These are phyloP conservation scores for Aldabrachelys gigantea DNA, from an alignment of 2,113 vertebrate genomes.

Conservation along the genomic window DNA sequence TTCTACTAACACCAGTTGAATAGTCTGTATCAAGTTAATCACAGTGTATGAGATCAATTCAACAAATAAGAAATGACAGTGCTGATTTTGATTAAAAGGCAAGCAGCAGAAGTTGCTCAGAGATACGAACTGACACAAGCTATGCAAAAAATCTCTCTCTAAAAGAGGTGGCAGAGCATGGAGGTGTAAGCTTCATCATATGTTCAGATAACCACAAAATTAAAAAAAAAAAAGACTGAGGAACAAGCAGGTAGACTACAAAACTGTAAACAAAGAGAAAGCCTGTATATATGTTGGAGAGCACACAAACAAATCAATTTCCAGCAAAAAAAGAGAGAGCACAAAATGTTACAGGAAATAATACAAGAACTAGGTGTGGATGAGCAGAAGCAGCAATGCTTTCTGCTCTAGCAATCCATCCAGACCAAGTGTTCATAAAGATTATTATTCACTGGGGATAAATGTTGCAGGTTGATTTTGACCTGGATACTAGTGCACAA, in stretches of 20 bases:
- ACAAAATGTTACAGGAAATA: constrained; percentile 1
- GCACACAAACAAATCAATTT: rapidly evolving
- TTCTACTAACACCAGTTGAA: background rate
- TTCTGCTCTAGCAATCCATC: background rate
- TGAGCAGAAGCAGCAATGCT: background rate
- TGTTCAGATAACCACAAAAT: background rate
- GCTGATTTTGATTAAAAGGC: background rate
- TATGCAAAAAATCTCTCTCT: background rate
- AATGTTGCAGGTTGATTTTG: background rate
- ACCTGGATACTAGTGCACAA: background rate
- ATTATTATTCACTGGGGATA: background rate
- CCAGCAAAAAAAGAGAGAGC: background rate
- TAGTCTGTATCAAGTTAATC: background rate
- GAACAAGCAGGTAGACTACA: background rate
- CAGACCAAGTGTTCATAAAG: background rate
- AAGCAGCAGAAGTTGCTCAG: background rate
- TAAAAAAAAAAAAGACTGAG: background rate
- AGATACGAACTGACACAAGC: background rate
- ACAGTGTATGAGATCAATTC: background rate
- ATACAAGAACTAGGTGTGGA: background rate
- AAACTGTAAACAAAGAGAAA: background rate
- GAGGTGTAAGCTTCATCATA: rapidly evolving
- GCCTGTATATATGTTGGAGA: background rate
- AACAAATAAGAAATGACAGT: background rate
- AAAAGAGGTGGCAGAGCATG: background rate